Evolutionary conservation across 2,797 vertebrate genomes (phyloP), one percentile per base, ranked within the genome.

Genomic region (Petrocephalus sullivani): DNA sequence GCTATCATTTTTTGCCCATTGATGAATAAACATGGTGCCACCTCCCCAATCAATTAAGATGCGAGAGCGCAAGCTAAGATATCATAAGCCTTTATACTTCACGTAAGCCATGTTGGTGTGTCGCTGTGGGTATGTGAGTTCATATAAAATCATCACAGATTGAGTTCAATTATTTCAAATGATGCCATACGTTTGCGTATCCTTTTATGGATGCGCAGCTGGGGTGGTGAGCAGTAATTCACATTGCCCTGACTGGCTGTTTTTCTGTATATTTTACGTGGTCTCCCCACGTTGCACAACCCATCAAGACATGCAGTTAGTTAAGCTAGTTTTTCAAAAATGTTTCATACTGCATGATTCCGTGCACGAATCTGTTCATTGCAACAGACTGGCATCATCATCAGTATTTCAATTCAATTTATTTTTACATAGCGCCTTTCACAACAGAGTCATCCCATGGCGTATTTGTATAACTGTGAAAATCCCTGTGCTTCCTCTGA

Each of bases 1-100:
- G 53, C 19, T 86, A 51, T 57, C 5, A 88, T 28, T 86, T 86
- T 86, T 88, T 61, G 51, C 37, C 41, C 78, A 86, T 88, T 78
- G 84, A 88, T 57, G 54, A 71, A 75, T 78, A 75, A 51, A 41
- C 19, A 64, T 53, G 6, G n/a, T 49, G 58, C 53, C 37, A 78
- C 58, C 83, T 75, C 57, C 21, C 53, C 21, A 58, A 33, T 7
- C n/a, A 19, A 49, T 53, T 56, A 86, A 46, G 53, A 54, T 28
- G 21, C 2, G 0, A 2, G 54, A 57, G 78, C 46, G n/a, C n/a
- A 46, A 33, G 46, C 41, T 51, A 8, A 8, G n/a, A 71, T 33
- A 53, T 53, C n/a, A 87, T 33, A 67, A 28, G n/a, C 28, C 16
- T 51, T 61, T 4, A 10, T 21, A 87, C 33, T 64, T 53, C 12